A percentile compares a stretch with the other conserved stretches of the same genome.
phyloP scores from a whole-genome alignment of 2,888 invertebrate genomes.

The Eulithis prunata region DNA sequence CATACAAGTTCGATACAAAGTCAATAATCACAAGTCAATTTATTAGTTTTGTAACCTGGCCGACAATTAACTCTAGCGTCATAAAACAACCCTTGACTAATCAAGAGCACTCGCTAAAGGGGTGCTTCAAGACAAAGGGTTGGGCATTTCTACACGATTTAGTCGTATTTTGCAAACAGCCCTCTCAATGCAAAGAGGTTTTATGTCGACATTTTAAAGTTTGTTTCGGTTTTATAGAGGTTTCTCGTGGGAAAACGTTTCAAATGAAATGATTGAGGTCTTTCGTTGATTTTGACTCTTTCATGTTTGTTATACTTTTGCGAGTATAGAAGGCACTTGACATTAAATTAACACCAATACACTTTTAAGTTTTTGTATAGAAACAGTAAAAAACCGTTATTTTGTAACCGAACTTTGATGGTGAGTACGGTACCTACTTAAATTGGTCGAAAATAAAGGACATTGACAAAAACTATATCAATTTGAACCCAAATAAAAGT shows the following conservation, averaged over 20 bases:
- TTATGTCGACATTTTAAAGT: constrained; percentile 51
- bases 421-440: too few relatives aligned
- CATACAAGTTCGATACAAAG: constrained; percentile 42
- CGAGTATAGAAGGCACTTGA: constrained; percentile 6
- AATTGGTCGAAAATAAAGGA: too few relatives aligned
- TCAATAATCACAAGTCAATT: constrained; percentile 40
- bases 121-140: constrained; percentile 67
- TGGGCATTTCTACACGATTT: constrained; percentile 65
- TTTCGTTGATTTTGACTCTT: constrained; percentile 1
- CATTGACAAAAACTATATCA: too few relatives aligned
- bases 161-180: constrained; percentile 80
- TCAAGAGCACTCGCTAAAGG: constrained; percentile 54
- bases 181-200: constrained; percentile 56
- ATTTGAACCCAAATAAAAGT: too few relatives aligned
- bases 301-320: not conserved
- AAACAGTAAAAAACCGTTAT: not conserved
- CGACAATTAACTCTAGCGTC: constrained; percentile 28
- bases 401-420: too few relatives aligned
- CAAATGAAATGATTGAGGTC: constrained; percentile 3
- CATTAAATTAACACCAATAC: not conserved
- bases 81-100: constrained; percentile 56
- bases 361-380: not conserved
- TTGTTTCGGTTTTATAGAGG: constrained; percentile 54
- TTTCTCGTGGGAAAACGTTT: constrained; percentile 63
- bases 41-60: constrained; percentile 26